These are phyloP conservation scores for Crematogaster levior DNA, from an alignment of 2,888 invertebrate species.

Conservation along the genomic window DNA sequence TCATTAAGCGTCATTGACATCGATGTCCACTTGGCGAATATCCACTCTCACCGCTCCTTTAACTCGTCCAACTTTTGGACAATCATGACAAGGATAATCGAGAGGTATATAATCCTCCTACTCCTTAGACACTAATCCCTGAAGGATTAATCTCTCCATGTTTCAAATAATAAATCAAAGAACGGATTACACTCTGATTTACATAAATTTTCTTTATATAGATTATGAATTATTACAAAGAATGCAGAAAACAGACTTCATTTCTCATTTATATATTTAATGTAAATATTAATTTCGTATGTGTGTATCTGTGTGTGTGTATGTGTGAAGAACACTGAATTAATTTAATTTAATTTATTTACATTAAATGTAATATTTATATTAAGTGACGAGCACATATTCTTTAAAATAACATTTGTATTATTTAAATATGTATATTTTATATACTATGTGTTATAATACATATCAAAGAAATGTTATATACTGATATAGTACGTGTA, in stretches of 20 bases:
- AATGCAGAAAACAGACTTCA: neutral
- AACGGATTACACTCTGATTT: neutral
- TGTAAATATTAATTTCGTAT: neutral
- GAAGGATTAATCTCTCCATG: neutral
- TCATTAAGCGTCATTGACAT: constrained; percentile 35
- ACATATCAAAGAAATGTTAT: no score
- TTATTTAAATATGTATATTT: neutral
- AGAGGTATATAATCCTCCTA: neutral
- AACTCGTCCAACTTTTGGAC: neutral
- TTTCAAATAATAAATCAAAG: neutral
- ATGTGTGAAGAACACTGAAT: no score
- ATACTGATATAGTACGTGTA: no score
- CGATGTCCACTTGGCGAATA: constrained; percentile 17
- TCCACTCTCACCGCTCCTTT: constrained; percentile 29
- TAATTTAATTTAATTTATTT: no score
- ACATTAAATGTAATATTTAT: no score
- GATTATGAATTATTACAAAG: neutral
- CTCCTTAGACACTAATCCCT: neutral
- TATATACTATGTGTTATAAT: no score
- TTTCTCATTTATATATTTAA: neutral
- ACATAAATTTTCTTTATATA: neutral
- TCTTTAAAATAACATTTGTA: neutral
- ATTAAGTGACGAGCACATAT: no score
- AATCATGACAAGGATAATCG: constrained; percentile 17
- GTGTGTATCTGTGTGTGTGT: neutral